Evolutionary conservation across 2,888 invertebrate species (phyloP).

Genomic region (Sicus ferrugineus): DNA sequence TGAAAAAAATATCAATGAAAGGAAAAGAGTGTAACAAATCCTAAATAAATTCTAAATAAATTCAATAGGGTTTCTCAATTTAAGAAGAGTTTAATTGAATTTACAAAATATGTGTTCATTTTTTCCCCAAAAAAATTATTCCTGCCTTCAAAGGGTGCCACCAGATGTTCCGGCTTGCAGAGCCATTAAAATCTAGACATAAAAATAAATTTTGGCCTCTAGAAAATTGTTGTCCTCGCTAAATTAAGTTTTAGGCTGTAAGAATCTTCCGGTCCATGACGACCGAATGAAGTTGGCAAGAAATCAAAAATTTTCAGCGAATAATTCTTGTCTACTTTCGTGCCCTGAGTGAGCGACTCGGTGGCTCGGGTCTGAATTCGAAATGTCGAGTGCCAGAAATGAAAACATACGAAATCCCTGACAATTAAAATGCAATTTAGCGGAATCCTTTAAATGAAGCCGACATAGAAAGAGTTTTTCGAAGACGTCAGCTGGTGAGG

Average conservation of each 20-base stretch:
- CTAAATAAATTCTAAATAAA: no score
- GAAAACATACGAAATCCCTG: slow-evolving; percentile 14
- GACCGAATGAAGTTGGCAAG: slow-evolving; percentile 8
- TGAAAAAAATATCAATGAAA: no score
- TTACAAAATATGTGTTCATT: no score
- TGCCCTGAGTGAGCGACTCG: neutral
- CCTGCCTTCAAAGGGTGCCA: no score
- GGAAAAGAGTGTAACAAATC: no score
- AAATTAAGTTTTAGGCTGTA: neutral
- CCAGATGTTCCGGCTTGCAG: no score
- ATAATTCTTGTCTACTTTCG: neutral
- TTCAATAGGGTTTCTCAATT: neutral
- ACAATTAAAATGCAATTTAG: slow-evolving; percentile 27
- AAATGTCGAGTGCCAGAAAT: slow-evolving; percentile 23
- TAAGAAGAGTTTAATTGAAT: neutral
- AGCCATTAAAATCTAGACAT: no score
- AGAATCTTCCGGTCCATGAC: neutral
- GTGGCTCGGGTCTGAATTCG: slow-evolving; percentile 20
- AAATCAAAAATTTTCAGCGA: slow-evolving; percentile 23
- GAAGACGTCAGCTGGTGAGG: neutral
- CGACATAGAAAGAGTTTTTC: slow-evolving; percentile 14
- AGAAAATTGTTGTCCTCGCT: neutral
- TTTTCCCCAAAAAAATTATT: no score
- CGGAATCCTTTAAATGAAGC: slow-evolving; percentile 14
- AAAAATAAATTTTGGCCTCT: no score